These are phyloP conservation scores for Aplysia californica DNA, from an alignment of 1,140 invertebrate species.

Conservation along the genomic window DNA sequence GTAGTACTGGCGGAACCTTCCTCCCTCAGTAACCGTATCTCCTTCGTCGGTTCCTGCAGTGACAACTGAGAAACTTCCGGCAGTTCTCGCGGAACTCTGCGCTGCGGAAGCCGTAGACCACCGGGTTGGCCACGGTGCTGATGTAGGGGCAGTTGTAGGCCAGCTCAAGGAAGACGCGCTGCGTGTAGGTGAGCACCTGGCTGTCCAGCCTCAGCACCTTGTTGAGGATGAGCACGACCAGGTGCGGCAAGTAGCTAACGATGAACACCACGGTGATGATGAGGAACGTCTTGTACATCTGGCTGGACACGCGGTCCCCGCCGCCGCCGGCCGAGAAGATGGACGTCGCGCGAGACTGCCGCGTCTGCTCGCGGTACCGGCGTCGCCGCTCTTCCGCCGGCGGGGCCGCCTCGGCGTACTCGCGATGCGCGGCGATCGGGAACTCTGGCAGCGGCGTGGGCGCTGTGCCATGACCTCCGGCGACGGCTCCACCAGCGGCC, in stretches of 20 bases:
- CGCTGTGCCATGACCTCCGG: too few relatives aligned
- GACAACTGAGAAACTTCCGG: conserved; percentile 18
- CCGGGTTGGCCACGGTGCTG: conserved; percentile 31
- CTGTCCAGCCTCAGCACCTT: background rate
- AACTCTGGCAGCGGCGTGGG: background rate
- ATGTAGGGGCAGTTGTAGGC: conserved; percentile 37
- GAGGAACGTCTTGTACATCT: conserved; percentile 31
- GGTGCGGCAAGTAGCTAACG: conserved; percentile 36
- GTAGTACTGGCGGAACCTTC: too few relatives aligned
- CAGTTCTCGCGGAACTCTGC: conserved; percentile 31
- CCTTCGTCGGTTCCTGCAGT: too few relatives aligned
- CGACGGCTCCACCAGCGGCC: too few relatives aligned
- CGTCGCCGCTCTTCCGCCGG: too few relatives aligned
- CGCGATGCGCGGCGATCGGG: too few relatives aligned
- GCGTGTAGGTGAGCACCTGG: background rate
- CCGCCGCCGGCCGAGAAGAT: background rate
- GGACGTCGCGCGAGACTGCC: background rate
- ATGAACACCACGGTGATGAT: conserved; percentile 33
- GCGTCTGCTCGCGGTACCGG: background rate
- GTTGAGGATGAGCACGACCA: conserved; percentile 25
- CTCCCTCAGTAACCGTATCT: too few relatives aligned
- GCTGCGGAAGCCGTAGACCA: conserved; percentile 33
- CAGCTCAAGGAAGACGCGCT: conserved; percentile 18
- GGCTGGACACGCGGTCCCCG: conserved; percentile 12
- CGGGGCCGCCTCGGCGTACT: too few relatives aligned